A percentile compares a stretch with the other conserved stretches of the same genome.
Conservation (phyloP, 2,797 vertebrate species). For the Bufotes viridis region DNA sequence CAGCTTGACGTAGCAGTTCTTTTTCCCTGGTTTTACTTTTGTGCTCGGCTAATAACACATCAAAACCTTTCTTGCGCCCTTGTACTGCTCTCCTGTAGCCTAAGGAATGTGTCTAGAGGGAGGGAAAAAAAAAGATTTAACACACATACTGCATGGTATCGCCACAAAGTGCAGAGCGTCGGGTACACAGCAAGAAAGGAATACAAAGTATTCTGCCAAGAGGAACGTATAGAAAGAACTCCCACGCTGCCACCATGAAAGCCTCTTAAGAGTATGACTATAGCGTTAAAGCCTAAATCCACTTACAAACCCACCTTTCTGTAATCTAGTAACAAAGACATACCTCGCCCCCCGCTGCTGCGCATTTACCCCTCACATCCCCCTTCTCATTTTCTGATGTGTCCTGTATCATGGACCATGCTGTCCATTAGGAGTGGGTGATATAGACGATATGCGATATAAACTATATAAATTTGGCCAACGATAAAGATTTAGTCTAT, state of each 20-base stretch:
- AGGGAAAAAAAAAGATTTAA: conserved; percentile 35
- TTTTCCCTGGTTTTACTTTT: conserved; percentile 97
- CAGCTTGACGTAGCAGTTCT: conserved; percentile 87
- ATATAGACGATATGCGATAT: too few species aligned
- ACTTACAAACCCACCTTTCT: not conserved
- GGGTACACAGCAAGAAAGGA: not conserved
- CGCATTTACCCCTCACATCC: too few species aligned
- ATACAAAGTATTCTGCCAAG: not conserved
- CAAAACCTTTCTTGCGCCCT: conserved; percentile 97
- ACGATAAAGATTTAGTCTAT: too few species aligned
- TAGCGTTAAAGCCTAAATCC: not conserved
- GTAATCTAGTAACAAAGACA: not conserved
- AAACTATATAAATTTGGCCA: too few species aligned
- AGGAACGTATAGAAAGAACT: not conserved
- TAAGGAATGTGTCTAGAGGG: conserved; percentile 97
- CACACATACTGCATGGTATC: not conserved
- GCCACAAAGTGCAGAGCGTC: not conserved
- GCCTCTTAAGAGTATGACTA: not conserved
- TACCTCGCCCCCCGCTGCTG: not conserved
- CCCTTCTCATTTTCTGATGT: too few species aligned
- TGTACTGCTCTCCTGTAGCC: conserved; percentile 97
- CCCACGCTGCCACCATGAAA: not conserved
- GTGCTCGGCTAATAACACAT: conserved; percentile 96
- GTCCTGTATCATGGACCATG: too few species aligned
- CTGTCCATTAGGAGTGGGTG: too few species aligned